Evolutionary conservation across 2,113 vertebrate genomes (phyloP).

Genomic region (Poeciliopsis turrubarensis): DNA sequence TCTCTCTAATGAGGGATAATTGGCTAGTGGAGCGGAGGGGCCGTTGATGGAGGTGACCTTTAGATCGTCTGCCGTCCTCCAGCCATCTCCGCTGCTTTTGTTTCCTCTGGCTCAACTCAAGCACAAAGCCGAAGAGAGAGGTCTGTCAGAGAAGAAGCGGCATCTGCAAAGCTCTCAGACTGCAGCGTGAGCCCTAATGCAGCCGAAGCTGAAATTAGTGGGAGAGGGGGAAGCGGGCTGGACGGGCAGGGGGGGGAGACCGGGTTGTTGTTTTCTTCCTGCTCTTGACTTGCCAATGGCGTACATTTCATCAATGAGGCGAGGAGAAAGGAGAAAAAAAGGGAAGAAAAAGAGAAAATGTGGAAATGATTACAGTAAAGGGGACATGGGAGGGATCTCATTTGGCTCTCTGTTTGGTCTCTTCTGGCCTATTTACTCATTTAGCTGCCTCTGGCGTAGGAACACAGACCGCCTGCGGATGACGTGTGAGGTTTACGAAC

Average conservation of each 20-base stretch:
- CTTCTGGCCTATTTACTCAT: constrained; percentile 65
- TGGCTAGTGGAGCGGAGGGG: constrained; percentile 60
- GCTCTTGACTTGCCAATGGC: constrained; percentile 47
- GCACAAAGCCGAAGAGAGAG: neutral
- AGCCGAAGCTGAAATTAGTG: constrained; percentile 13
- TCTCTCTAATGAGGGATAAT: constrained; percentile 71
- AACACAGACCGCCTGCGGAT: constrained; percentile 59
- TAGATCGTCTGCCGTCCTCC: constrained; percentile 40
- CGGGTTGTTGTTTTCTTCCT: constrained; percentile 54
- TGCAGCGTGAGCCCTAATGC: constrained; percentile 22
- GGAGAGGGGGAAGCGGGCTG: too few species aligned
- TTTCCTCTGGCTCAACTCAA: constrained; percentile 18
- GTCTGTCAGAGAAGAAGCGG: neutral
- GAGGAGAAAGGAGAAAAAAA: neutral
- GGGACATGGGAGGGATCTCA: constrained; percentile 67
- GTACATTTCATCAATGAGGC: constrained; percentile 59
- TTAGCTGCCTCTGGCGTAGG: constrained; percentile 60
- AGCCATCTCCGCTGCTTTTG: constrained; percentile 36
- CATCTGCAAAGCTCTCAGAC: neutral
- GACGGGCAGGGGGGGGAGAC: too few species aligned
- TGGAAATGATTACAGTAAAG: constrained; percentile 76
- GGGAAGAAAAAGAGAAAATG: constrained; percentile 58
- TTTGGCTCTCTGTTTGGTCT: constrained; percentile 63
- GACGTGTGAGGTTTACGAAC: constrained; percentile 27
- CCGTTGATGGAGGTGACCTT: constrained; percentile 62